phyloP scores from a whole-genome alignment of 2,113 vertebrate genomes.

The Phyllostomus hastatus region DNA sequence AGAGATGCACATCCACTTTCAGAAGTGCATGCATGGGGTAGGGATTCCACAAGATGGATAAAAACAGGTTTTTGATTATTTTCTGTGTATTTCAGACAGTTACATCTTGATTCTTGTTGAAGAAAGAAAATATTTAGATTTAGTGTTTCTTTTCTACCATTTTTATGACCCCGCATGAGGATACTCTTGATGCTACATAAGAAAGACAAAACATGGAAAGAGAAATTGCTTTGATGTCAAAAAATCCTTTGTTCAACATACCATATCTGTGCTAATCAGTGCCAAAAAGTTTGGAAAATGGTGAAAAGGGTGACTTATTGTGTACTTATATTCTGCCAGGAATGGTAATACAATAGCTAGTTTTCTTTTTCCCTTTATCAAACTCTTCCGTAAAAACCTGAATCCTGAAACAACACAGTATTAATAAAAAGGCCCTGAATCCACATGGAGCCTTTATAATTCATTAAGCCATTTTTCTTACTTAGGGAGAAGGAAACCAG shows the following conservation, averaged over 20 bases:
- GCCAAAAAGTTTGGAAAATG: background rate
- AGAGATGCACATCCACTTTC: background rate
- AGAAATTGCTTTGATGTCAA: slow-evolving; percentile 7
- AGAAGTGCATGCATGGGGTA: background rate
- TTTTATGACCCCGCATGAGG: slow-evolving; percentile 27
- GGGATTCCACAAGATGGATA: background rate
- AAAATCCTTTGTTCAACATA: slow-evolving; percentile 4
- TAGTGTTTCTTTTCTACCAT: background rate
- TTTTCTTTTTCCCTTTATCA: background rate
- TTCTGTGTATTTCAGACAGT: background rate
- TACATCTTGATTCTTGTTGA: background rate
- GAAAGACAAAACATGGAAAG: slow-evolving; percentile 29
- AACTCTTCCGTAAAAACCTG: background rate
- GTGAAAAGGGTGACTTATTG: background rate
- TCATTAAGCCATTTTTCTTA: slow-evolving; percentile 17
- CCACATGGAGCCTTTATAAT: slow-evolving; percentile 20
- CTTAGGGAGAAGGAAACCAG: background rate
- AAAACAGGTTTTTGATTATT: background rate
- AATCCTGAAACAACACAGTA: background rate
- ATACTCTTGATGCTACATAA: slow-evolving; percentile 35
- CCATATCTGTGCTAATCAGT: background rate
- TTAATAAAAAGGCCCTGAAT: background rate
- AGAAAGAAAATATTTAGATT: background rate
- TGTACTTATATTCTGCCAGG: background rate
- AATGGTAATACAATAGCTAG: background rate